phyloP scores from a whole-genome alignment of 2,888 invertebrate genomes.

The Ornithoptera alexandrae region DNA sequence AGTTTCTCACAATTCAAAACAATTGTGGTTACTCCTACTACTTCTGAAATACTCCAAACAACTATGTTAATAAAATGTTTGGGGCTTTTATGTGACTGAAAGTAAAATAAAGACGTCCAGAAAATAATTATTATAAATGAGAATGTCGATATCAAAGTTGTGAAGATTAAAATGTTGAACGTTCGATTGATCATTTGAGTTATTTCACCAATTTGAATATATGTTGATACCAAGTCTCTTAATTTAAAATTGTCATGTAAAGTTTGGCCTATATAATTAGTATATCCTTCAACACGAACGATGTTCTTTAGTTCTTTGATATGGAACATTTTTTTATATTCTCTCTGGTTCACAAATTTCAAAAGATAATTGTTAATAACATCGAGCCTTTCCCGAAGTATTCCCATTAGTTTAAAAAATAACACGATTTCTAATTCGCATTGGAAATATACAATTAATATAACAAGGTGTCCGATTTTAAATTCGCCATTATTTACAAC shows the following conservation, averaged over 20 bases:
- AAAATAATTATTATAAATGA: conserved; percentile 50
- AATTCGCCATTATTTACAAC: conserved; percentile 10
- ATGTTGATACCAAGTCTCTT: conserved; percentile 9
- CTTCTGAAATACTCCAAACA: conserved; percentile 47
- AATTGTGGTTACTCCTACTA: conserved; percentile 47
- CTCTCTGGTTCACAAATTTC: neutral
- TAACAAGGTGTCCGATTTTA: neutral
- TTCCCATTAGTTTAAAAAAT: conserved; percentile 16
- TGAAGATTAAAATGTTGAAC: conserved; percentile 59
- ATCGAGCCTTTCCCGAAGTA: conserved; percentile 4
- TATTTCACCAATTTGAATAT: conserved; percentile 45
- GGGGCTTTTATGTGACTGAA: conserved; percentile 37
- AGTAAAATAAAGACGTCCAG: conserved; percentile 53
- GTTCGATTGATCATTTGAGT: conserved; percentile 49
- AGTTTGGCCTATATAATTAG: conserved; percentile 1
- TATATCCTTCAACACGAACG: neutral
- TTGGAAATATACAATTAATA: conserved; percentile 10
- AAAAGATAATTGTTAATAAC: conserved; percentile 16
- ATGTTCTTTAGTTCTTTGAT: neutral
- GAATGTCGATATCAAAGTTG: conserved; percentile 55
- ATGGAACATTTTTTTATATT: neutral
- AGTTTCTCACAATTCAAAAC: conserved; percentile 52
- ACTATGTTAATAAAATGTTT: conserved; percentile 44
- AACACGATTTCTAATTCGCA: conserved; percentile 10
- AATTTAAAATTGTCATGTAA: conserved; percentile 18